Conservation (phyloP, 2,797 vertebrate genomes). For the Helarctos malayanus region DNA sequence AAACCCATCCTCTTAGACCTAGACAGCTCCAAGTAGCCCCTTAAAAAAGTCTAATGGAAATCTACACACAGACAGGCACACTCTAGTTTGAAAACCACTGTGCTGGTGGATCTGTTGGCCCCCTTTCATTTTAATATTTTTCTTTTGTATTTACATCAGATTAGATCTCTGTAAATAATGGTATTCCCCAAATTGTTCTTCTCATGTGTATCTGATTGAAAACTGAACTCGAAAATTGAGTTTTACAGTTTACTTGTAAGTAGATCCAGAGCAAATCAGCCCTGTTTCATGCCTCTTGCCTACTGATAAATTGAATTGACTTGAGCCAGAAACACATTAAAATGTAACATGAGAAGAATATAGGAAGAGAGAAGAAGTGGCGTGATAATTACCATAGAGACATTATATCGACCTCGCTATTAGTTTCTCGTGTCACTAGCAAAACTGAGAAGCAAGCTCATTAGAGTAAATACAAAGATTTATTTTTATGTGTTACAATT, state of each 20-base stretch:
- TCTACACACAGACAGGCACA: neutral
- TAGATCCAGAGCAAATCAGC: conserved; percentile 80
- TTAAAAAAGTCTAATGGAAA: neutral
- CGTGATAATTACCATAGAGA: conserved; percentile 83
- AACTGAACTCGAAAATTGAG: conserved; percentile 86
- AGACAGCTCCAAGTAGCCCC: neutral
- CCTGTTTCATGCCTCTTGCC: conserved; percentile 79
- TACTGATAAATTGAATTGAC: conserved; percentile 86
- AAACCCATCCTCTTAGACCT: neutral
- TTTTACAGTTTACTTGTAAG: conserved; percentile 86
- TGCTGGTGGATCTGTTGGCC: neutral
- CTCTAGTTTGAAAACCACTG: neutral
- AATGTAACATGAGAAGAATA: conserved; percentile 81
- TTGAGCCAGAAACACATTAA: conserved; percentile 84
- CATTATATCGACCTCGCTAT: conserved; percentile 59
- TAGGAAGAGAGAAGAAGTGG: conserved; percentile 67
- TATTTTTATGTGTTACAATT: conserved; percentile 75
- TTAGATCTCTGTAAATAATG: conserved; percentile 78
- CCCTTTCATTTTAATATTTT: conserved; percentile 49
- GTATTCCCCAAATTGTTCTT: conserved; percentile 79
- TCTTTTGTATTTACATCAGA: conserved; percentile 71
- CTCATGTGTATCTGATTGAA: conserved; percentile 83
- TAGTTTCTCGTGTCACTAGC: conserved; percentile 69
- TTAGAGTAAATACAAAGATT: conserved; percentile 77
- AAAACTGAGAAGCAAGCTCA: conserved; percentile 74